phyloP scores from a whole-genome alignment of 2,113 vertebrate species.

The Vidua macroura region DNA sequence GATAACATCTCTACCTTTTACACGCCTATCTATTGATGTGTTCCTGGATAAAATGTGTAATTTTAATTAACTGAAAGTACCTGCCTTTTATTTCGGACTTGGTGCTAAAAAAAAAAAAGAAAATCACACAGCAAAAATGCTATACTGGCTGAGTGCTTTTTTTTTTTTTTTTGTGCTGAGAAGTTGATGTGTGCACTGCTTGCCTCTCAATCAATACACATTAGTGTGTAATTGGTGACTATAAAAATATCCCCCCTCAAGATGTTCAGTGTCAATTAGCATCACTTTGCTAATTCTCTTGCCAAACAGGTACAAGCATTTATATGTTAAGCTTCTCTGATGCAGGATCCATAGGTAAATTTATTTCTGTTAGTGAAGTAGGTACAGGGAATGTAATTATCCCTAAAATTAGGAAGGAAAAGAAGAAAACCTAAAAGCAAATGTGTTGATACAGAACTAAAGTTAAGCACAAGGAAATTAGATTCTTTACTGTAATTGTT shows the following conservation, averaged over 20 bases:
- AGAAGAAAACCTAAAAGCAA: background rate
- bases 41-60: conserved; percentile 50
- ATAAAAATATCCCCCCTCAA: conserved; percentile 8
- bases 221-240: background rate
- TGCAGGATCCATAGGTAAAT: background rate
- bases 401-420: background rate
- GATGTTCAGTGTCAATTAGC: background rate
- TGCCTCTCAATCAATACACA: conserved; percentile 23
- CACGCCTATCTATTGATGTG: conserved; percentile 50
- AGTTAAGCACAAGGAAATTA: background rate
- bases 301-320: background rate
- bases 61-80: conserved; percentile 58
- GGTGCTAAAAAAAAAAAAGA: background rate
- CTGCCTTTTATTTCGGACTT: conserved; percentile 14
- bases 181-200: background rate
- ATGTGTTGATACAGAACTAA: background rate
- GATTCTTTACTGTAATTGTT: background rate
- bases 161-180: background rate
- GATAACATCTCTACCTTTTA: conserved; percentile 57
- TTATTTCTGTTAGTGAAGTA: background rate
- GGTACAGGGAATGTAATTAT: background rate
- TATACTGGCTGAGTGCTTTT: background rate
- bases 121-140: background rate
- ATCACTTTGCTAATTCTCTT: conserved; percentile 13
- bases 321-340: background rate